Percentiles rank a stretch among this genome's conserved stretches.
phyloP scores from a whole-genome alignment of 2,797 vertebrate species.

The Threskiornis aethiopicus region DNA sequence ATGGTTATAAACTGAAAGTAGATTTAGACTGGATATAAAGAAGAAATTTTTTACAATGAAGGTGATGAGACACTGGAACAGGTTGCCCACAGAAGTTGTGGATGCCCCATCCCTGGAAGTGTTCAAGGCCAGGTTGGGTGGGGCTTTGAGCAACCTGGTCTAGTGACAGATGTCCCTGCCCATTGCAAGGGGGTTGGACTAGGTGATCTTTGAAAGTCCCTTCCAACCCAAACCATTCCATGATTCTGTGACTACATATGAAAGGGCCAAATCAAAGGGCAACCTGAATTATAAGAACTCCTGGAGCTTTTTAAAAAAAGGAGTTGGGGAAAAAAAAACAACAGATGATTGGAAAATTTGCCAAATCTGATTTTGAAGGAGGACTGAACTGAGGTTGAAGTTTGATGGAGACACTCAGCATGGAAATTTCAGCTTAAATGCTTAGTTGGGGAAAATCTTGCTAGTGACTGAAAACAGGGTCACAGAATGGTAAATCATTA shows the following conservation, averaged over 20 bases:
- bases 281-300: not conserved
- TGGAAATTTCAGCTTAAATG: not conserved
- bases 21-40: not conserved
- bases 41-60: not conserved
- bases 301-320: not conserved
- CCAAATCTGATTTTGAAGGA: not conserved
- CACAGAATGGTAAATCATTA: not conserved
- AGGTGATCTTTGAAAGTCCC: not conserved
- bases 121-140: not conserved
- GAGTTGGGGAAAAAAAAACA: not conserved
- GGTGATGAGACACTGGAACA: not conserved
- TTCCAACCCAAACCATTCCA: not conserved
- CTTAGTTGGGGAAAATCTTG: not conserved
- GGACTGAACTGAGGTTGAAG: not conserved
- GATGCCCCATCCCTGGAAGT: not conserved
- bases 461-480: not conserved
- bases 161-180: not conserved
- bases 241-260: not conserved
- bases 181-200: too few relatives aligned
- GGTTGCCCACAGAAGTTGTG: not conserved
- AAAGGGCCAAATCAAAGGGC: not conserved
- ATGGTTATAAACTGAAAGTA: not conserved
- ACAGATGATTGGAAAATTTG: not conserved
- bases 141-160: not conserved
- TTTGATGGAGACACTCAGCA: not conserved